Evolutionary conservation across 2,113 vertebrate genomes (phyloP).

Genomic region (Uropsilus gracilis): DNA sequence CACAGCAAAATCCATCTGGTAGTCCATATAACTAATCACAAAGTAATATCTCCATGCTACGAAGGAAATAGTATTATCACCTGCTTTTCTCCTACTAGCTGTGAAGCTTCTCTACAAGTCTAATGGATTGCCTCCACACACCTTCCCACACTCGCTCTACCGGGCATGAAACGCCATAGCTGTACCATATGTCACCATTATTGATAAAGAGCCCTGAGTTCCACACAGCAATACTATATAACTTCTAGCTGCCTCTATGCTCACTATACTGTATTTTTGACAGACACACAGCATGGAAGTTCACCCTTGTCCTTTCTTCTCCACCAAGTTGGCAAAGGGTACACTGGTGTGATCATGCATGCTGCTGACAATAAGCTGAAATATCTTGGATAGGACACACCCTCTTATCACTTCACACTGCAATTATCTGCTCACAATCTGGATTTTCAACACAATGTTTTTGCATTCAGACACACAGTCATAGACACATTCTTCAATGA

Average conservation of each 20-base stretch:
- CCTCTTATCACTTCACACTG: conserved; percentile 61
- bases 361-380: conserved; percentile 48
- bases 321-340: conserved; percentile 66
- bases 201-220: conserved; percentile 73
- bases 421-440: conserved; percentile 31
- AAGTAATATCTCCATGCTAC: conserved; percentile 40
- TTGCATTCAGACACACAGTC: neutral
- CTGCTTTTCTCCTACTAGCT: conserved; percentile 52
- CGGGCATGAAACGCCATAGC: conserved; percentile 68
- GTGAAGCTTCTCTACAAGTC: neutral
- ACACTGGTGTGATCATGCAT: neutral
- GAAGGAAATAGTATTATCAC: conserved; percentile 72
- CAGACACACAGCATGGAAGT: conserved; percentile 60
- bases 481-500: neutral
- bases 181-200: conserved; percentile 51
- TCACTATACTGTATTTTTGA: conserved; percentile 44
- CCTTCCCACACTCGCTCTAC: conserved; percentile 69
- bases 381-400: conserved; percentile 58
- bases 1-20: conserved; percentile 72
- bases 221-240: conserved; percentile 3
- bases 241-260: neutral
- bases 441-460: conserved; percentile 29
- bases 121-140: conserved; percentile 31
- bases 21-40: conserved; percentile 75
- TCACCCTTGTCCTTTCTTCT: conserved; percentile 25